These are phyloP conservation scores for Poeciliopsis infans DNA, from an alignment of 2,797 vertebrate species.

Conservation along the genomic window DNA sequence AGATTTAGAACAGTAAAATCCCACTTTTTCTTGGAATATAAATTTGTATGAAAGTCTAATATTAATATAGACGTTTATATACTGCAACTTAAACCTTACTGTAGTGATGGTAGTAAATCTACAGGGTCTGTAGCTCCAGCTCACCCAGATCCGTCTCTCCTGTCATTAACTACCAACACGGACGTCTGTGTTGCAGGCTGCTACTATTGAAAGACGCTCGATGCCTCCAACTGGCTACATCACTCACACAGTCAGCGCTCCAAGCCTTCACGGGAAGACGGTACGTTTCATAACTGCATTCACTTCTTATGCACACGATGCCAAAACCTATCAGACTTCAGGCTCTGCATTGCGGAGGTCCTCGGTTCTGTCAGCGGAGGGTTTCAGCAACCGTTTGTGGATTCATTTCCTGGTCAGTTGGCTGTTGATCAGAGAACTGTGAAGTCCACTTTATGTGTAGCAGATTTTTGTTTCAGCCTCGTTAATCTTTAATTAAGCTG, in stretches of 20 bases:
- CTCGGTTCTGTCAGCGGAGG: not conserved
- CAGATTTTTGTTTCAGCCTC: conserved; percentile 11
- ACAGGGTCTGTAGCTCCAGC: not conserved
- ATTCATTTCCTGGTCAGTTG: not conserved
- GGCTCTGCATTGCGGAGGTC: not conserved
- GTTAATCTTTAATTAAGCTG: conserved; percentile 22
- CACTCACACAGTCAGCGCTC: conserved; percentile 95
- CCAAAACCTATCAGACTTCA: not conserved
- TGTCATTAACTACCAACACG: not conserved
- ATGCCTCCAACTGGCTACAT: conserved; percentile 93
- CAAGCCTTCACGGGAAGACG: conserved; percentile 95
- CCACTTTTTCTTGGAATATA: not conserved
- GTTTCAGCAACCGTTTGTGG: not conserved
- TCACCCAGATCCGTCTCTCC: not conserved
- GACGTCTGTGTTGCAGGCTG: conserved; percentile 75
- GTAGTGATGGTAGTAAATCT: not conserved
- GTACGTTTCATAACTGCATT: conserved; percentile 73
- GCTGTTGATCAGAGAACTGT: conserved; percentile 2
- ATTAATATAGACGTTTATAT: too few relatives aligned
- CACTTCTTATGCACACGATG: not conserved
- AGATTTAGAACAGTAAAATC: not conserved
- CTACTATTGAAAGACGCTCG: conserved; percentile 88
- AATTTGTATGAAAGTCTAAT: too few relatives aligned
- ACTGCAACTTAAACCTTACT: not conserved
- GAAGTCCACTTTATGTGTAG: conserved; percentile 8